Evolutionary conservation across 2,113 vertebrate genomes (phyloP).

Genomic region (Aptenodytes patagonicus): DNA sequence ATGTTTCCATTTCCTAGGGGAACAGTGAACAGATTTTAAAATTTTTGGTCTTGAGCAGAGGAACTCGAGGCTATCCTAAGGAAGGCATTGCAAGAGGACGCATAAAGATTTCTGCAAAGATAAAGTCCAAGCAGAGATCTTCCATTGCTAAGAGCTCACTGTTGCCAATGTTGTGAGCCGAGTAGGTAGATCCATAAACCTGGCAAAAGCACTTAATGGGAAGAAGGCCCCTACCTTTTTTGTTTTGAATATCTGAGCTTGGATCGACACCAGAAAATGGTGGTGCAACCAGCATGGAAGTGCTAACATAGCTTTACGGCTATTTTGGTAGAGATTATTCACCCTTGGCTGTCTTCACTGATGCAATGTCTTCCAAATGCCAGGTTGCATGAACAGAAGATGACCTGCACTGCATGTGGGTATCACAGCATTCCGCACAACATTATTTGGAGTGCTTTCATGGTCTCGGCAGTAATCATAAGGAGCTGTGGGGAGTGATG

Average conservation of each 20-base stretch:
- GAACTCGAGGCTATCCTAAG: neutral
- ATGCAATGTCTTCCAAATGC: constrained; percentile 57
- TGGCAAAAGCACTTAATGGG: neutral
- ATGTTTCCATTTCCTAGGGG: neutral
- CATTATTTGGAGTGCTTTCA: constrained; percentile 56
- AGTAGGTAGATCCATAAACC: neutral
- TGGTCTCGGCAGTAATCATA: constrained; percentile 48
- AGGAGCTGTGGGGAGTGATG: constrained; percentile 20
- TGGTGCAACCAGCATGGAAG: neutral
- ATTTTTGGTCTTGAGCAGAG: neutral
- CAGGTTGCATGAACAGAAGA: constrained; percentile 55
- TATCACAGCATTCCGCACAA: constrained; percentile 54
- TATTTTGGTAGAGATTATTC: constrained; percentile 54
- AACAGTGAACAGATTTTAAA: neutral
- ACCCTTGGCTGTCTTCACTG: constrained; percentile 44
- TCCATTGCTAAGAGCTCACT: neutral
- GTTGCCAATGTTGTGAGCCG: accelerated
- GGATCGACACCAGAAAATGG: constrained; percentile 2
- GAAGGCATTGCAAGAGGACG: neutral
- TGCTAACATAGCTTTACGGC: constrained; percentile 30
- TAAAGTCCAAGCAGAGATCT: neutral
- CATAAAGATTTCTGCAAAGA: neutral
- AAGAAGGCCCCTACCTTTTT: neutral
- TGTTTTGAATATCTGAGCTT: neutral
- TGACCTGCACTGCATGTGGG: constrained; percentile 59